These are phyloP conservation scores for Tautogolabrus adspersus DNA, from an alignment of 2,113 vertebrate genomes.

Conservation along the genomic window DNA sequence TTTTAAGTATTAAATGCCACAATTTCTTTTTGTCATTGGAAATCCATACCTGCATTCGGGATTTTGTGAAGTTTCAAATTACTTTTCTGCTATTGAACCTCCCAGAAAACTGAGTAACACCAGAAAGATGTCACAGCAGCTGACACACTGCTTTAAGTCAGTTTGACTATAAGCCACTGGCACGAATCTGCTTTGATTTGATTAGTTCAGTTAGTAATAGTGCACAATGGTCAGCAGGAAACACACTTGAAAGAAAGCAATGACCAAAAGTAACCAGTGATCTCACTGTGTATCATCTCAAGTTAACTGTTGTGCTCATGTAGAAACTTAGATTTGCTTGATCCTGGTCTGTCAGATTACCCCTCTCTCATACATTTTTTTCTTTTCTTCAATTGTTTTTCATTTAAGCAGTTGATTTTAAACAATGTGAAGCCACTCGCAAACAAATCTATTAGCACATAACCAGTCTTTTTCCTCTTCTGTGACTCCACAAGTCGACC, in stretches of 20 bases:
- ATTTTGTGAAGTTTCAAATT: conserved; percentile 44
- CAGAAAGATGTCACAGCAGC: conserved; percentile 17
- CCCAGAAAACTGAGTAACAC: conserved; percentile 22
- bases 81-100: conserved; percentile 30
- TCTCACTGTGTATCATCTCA: conserved; percentile 1
- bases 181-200: conserved; percentile 40
- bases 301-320: not conserved
- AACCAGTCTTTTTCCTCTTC: not conserved
- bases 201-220: conserved; percentile 43
- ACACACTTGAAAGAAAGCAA: conserved; percentile 4
- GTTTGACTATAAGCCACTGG: conserved; percentile 42
- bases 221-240: conserved; percentile 20
- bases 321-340: not conserved
- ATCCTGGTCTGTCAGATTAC: not conserved
- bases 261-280: conserved; percentile 25
- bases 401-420: conserved; percentile 13
- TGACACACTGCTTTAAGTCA: conserved; percentile 6
- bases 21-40: not conserved
- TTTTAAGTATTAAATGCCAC: no score
- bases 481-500: not conserved
- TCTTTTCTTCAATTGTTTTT: conserved; percentile 14
- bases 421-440: conserved; percentile 18
- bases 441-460: conserved; percentile 14
- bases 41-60: conserved; percentile 2
- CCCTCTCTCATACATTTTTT: not conserved